A percentile compares a stretch with the other conserved stretches of the same genome.
Conservation (phyloP, 2,797 vertebrate genomes). For the Thunnus albacares region DNA sequence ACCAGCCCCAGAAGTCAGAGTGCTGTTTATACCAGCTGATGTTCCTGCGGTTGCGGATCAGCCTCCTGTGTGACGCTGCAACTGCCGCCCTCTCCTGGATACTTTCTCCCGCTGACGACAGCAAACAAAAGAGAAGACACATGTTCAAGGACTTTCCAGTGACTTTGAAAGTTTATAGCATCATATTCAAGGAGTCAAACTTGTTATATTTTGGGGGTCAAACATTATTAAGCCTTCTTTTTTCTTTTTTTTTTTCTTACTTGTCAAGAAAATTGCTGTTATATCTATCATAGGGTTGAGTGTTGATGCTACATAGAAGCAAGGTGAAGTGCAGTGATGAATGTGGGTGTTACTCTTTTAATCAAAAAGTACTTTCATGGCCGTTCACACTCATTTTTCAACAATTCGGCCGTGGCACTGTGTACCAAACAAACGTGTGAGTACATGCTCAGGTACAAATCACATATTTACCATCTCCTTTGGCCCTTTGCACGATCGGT, state of each 20-base stretch:
- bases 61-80: slow-evolving; percentile 66
- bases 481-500: slow-evolving; percentile 73
- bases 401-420: too few relatives aligned
- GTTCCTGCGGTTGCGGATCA: slow-evolving; percentile 86
- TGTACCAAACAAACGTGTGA: not conserved
- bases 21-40: slow-evolving; percentile 90
- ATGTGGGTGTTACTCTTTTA: slow-evolving; percentile 2
- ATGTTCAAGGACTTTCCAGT: slow-evolving; percentile 27
- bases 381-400: not conserved
- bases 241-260: slow-evolving; percentile 1
- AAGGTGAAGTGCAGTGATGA: slow-evolving; percentile 11
- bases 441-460: not conserved
- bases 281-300: slow-evolving; percentile 13
- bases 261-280: not conserved
- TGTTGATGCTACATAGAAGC: not conserved
- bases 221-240: not conserved
- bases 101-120: slow-evolving; percentile 59
- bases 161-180: slow-evolving; percentile 33
- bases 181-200: slow-evolving; percentile 13
- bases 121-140: not conserved
- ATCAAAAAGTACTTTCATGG: slow-evolving; percentile 1
- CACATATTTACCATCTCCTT: slow-evolving; percentile 78
- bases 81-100: slow-evolving; percentile 56
- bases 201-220: not conserved
- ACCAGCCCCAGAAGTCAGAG: slow-evolving; percentile 89